phyloP scores from a whole-genome alignment of 53 echinoderm and acorn worm species.

The Temnopleurus reevesii region DNA sequence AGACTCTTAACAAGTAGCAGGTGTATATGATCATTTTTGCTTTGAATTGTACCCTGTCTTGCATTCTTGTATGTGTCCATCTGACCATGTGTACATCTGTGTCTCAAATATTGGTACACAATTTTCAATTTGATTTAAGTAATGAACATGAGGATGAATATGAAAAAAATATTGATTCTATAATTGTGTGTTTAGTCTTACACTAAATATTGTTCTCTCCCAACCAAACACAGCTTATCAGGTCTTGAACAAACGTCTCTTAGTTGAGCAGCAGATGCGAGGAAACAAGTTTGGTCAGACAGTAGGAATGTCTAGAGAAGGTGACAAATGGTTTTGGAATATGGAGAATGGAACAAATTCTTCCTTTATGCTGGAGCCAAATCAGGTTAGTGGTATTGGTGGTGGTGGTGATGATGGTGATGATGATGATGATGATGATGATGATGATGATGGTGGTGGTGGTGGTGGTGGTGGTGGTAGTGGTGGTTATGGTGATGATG shows the following conservation, averaged over 20 bases:
- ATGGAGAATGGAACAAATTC: constrained; percentile 44
- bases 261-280: constrained; percentile 62
- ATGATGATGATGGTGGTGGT: neutral
- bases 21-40: too few relatives aligned
- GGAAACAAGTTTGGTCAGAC: constrained; percentile 68
- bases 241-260: constrained; percentile 60
- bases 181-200: too few relatives aligned
- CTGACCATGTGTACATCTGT: too few relatives aligned
- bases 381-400: constrained; percentile 65
- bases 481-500: neutral
- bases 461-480: neutral
- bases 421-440: neutral
- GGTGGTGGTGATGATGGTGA: neutral
- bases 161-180: too few relatives aligned
- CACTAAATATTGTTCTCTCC: too few relatives aligned
- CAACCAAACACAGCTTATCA: constrained; percentile 75
- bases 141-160: too few relatives aligned
- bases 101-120: too few relatives aligned
- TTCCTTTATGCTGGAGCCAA: constrained; percentile 78
- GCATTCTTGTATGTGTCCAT: too few relatives aligned
- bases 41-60: too few relatives aligned
- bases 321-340: constrained; percentile 57
- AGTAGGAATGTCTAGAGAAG: constrained; percentile 69
- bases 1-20: too few relatives aligned
- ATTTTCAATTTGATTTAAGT: too few relatives aligned